Percentiles rank a stretch among this genome's conserved stretches.
These are phyloP conservation scores for Lithophane leautieri DNA, from an alignment of 2,888 invertebrate genomes.

Conservation along the genomic window DNA sequence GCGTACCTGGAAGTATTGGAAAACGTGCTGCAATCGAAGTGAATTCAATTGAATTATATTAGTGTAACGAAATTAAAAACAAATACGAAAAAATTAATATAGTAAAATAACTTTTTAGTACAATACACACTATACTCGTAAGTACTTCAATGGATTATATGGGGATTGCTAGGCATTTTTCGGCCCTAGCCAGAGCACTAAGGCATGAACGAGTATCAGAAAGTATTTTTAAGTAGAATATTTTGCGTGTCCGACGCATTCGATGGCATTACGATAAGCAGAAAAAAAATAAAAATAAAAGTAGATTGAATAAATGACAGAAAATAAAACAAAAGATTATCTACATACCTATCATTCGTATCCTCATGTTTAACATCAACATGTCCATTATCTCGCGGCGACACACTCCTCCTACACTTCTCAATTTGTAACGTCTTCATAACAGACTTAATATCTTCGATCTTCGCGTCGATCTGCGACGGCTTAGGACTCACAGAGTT, in stretches of 20 bases:
- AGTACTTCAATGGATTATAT: neutral
- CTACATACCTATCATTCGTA: constrained; percentile 88
- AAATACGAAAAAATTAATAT: neutral
- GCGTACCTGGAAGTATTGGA: constrained; percentile 90
- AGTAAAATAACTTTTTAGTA: too few relatives aligned
- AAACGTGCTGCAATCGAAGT: constrained; percentile 36
- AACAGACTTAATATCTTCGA: constrained; percentile 87
- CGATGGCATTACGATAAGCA: neutral
- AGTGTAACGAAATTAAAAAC: constrained; percentile 23
- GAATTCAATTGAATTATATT: constrained; percentile 34
- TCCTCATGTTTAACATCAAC: constrained; percentile 84
- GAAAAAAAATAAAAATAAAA: neutral
- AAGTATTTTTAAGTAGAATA: neutral
- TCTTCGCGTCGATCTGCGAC: constrained; percentile 84
- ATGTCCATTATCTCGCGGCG: constrained; percentile 86
- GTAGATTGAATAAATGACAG: neutral
- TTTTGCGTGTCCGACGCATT: too few relatives aligned
- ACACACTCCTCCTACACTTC: constrained; percentile 81
- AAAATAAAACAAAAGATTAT: neutral
- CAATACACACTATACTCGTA: neutral
- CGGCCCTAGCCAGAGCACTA: neutral
- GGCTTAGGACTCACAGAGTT: constrained; percentile 88
- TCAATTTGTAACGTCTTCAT: constrained; percentile 87
- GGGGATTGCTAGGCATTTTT: neutral
- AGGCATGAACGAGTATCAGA: neutral